phyloP scores from a whole-genome alignment of 2,797 vertebrate species.

The Poeciliopsis gracilis region DNA sequence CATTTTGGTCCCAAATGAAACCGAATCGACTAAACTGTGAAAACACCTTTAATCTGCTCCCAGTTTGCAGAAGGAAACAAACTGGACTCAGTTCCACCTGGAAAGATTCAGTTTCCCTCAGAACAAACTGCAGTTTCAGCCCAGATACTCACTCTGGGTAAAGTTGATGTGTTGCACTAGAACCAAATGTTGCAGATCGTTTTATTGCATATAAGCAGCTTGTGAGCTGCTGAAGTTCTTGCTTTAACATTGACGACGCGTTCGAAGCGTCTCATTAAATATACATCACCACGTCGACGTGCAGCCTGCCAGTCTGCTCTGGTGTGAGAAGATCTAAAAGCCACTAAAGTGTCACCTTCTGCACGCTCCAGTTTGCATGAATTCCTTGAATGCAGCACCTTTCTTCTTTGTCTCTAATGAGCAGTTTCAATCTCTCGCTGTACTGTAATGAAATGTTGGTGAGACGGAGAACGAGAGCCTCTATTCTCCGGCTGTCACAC shows the following conservation, averaged over 20 bases:
- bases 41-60: too few species aligned
- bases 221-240: background rate
- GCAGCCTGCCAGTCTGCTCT: background rate
- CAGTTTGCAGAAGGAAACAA: too few species aligned
- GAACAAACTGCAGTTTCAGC: background rate
- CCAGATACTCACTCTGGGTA: background rate
- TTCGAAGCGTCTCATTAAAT: constrained; percentile 7
- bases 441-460: constrained; percentile 47
- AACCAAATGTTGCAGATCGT: background rate
- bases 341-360: constrained; percentile 24
- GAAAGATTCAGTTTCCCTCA: too few species aligned
- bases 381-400: constrained; percentile 42
- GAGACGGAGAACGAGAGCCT: constrained; percentile 56
- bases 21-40: too few species aligned
- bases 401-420: constrained; percentile 47
- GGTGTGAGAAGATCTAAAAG: constrained; percentile 25
- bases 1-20: too few species aligned
- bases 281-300: constrained; percentile 9
- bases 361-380: constrained; percentile 16
- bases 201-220: background rate
- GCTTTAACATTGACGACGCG: background rate
- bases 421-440: constrained; percentile 32
- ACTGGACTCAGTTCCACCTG: too few species aligned
- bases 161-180: background rate
- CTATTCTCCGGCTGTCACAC: constrained; percentile 45